phyloP scores from a whole-genome alignment of 1,140 invertebrate genomes.

The Vanessa tameamea region DNA sequence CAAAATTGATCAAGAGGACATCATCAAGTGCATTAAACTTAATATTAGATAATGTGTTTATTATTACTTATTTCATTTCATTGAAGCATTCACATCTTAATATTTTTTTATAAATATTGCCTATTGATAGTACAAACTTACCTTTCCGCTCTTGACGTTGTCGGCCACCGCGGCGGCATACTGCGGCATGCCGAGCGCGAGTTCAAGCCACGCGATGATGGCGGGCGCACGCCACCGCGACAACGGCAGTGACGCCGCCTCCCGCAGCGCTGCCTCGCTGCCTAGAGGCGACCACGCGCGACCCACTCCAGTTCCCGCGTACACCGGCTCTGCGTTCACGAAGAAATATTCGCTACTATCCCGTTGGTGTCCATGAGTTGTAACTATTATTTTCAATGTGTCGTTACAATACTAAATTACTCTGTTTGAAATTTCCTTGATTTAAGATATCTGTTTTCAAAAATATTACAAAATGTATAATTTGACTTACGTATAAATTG shows the following conservation, averaged over 20 bases:
- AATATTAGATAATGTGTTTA: neutral
- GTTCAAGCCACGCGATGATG: slow-evolving; percentile 95
- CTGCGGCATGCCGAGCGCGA: slow-evolving; percentile 95
- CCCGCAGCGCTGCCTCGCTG: slow-evolving; percentile 86
- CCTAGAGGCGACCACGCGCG: slow-evolving; percentile 87
- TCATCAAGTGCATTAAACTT: neutral
- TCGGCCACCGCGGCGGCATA: slow-evolving; percentile 94
- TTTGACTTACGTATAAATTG: too few species aligned
- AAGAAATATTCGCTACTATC: neutral
- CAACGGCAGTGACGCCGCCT: slow-evolving; percentile 93
- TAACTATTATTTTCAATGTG: too few species aligned
- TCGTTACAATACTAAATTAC: too few species aligned
- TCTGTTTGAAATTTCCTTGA: too few species aligned
- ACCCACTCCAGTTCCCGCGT: slow-evolving; percentile 75
- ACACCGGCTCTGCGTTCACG: slow-evolving; percentile 61
- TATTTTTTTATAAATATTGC: too few species aligned
- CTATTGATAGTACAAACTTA: slow-evolving; percentile 60
- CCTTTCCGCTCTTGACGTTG: slow-evolving; percentile 97
- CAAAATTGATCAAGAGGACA: too few species aligned
- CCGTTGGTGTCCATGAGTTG: too few species aligned
- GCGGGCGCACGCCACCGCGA: slow-evolving; percentile 95
- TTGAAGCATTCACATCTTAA: too few species aligned
- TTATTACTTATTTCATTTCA: too few species aligned
- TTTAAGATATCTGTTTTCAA: too few species aligned
- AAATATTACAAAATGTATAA: too few species aligned